Base-by-base conservation (phyloP, 2,888 invertebrate genomes). In the Drosophila anomalata region DNA sequence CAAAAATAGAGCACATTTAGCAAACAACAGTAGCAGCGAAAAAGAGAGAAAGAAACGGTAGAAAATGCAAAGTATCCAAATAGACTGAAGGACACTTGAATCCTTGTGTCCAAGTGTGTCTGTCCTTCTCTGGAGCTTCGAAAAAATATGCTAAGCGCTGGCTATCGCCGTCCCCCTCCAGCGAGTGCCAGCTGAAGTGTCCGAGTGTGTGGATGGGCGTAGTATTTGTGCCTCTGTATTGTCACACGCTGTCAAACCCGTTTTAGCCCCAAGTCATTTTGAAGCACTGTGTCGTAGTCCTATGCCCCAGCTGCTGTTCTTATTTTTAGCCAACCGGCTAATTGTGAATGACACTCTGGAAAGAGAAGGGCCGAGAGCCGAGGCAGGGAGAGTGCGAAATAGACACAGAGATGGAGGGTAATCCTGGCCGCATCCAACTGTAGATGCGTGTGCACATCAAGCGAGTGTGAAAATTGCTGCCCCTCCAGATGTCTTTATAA, bases 61-160 rank as follows among this genome's bases (percentile, higher is more conserved):
- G 56, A 62, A 66, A 83, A 79, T 85, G 84, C 84, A 84, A 82
- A 87, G 85, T 83, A 85, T 84, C 82, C 87, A 85, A 85, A 87
- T 87, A 87, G 85, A 85, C 83, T 84, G 87, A 85, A 85, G 85
- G 85, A 87, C 85, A 87, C 86, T 87, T 70, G 61, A 78, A 79
- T 76, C 75, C 59, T 60, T 76, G 67, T 87, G 79, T 76, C 77
- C 82, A 83, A 85, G 78, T 85, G 73, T 76, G 60, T 78, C 73
- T 70, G 70, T 61, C 60, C 55, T 58, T 63, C 69, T 71, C 67
- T 58, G 53, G 24, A 51, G 59, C 60, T 63, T 59, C 52, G 56
- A 20, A 53, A 58, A 61, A 70, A 72, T 78, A 79, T 71, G 84
- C 62, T 77, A 77, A 84, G 65, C 77, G 71, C 60, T 53, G 70